Percentiles rank a stretch among this genome's conserved stretches.
Conservation (phyloP, 2,888 invertebrate species). For the Synanthedon tipuliformis region DNA sequence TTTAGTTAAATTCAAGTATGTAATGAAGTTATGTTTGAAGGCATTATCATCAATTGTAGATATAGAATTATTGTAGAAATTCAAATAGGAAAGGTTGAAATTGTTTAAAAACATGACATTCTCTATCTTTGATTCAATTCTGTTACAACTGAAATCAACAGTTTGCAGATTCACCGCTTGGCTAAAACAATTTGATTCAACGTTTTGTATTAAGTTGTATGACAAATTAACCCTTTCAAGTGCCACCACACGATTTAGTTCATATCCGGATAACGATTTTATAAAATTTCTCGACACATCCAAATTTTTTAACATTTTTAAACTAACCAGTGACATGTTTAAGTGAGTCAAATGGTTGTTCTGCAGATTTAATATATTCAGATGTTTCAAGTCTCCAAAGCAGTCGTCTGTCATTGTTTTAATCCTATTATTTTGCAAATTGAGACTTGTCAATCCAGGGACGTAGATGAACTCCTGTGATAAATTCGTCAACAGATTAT, state of each 20-base stretch:
- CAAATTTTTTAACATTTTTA: slow-evolving; percentile 28
- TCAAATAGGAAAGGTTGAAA: slow-evolving; percentile 25
- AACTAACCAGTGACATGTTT: slow-evolving; percentile 31
- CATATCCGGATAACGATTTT: slow-evolving; percentile 27
- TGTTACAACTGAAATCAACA: slow-evolving; percentile 42
- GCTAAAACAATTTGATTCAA: slow-evolving; percentile 42
- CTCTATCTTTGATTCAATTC: slow-evolving; percentile 30
- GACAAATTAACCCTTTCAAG: slow-evolving; percentile 39
- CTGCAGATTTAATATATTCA: slow-evolving; percentile 25
- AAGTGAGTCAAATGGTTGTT: slow-evolving; percentile 32
- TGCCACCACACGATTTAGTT: slow-evolving; percentile 30
- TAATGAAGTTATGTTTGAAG: slow-evolving; percentile 30
- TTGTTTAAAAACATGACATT: slow-evolving; percentile 36
- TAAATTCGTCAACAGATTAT: slow-evolving; percentile 28
- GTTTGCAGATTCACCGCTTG: slow-evolving; percentile 25
- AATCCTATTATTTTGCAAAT: slow-evolving; percentile 36
- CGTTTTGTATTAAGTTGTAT: slow-evolving; percentile 29
- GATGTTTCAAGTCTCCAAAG: slow-evolving; percentile 24
- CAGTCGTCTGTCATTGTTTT: slow-evolving; percentile 24
- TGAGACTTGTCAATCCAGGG: slow-evolving; percentile 22
- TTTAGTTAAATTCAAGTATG: slow-evolving; percentile 31
- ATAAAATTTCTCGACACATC: slow-evolving; percentile 38
- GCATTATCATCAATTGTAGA: slow-evolving; percentile 28
- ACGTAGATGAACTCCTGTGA: slow-evolving; percentile 21
- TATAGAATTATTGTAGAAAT: slow-evolving; percentile 37